Percentiles rank a stretch among this genome's conserved stretches.
These are phyloP conservation scores for Dissostichus mawsoni DNA, from an alignment of 2,113 vertebrate genomes.

Conservation along the genomic window DNA sequence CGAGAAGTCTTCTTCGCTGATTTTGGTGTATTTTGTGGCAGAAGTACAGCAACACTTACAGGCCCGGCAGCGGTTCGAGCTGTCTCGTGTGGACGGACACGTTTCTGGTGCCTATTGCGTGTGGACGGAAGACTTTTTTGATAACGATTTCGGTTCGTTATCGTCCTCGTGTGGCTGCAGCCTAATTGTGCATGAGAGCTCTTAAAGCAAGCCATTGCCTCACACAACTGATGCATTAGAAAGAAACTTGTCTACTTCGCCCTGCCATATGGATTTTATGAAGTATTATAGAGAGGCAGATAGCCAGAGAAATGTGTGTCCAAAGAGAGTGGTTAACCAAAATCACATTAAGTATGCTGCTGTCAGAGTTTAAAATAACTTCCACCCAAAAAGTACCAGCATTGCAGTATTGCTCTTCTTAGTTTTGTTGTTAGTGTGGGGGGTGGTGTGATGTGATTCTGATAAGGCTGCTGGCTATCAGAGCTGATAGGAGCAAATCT, in stretches of 20 bases:
- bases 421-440: neutral
- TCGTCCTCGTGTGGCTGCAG: too few species aligned
- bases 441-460: conserved; percentile 10
- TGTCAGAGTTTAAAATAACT: conserved; percentile 10
- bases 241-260: neutral
- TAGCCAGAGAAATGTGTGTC: conserved; percentile 12
- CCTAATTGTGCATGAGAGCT: conserved; percentile 29
- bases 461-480: conserved; percentile 14
- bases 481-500: conserved; percentile 12
- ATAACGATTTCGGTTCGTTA: too few species aligned
- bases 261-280: neutral
- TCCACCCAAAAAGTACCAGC: neutral
- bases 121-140: too few species aligned
- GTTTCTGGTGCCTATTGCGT: too few species aligned
- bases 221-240: conserved; percentile 20
- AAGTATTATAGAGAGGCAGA: conserved; percentile 3
- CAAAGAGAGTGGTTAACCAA: conserved; percentile 1
- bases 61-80: too few species aligned
- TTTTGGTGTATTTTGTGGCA: too few species aligned
- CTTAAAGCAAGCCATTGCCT: conserved; percentile 36
- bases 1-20: too few species aligned
- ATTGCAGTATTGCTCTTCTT: neutral
- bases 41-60: too few species aligned
- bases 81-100: too few species aligned
- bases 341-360: conserved; percentile 10